Conservation (phyloP, 2,797 vertebrate genomes). For the Pseudochirops cupreus region DNA sequence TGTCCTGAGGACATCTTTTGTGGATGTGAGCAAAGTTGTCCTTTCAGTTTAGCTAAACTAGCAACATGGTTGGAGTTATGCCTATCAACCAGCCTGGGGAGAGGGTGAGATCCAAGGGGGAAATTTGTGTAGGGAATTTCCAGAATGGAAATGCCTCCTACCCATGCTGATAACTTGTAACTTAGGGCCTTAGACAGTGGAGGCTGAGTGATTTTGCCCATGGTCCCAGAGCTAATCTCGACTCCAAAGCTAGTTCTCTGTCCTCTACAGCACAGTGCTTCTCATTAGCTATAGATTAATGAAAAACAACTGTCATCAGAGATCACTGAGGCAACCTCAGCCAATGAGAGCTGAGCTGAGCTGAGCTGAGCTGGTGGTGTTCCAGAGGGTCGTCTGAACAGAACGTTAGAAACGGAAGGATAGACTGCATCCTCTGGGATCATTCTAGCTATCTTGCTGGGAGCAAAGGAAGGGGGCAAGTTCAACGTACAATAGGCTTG, state of each 20-base stretch:
- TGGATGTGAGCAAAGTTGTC: constrained; percentile 85
- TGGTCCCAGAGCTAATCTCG: not conserved
- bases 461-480: not conserved
- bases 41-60: not conserved
- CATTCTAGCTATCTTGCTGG: not conserved
- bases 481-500: not conserved
- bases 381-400: not conserved
- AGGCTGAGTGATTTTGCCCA: not conserved
- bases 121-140: constrained; percentile 9
- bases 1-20: constrained; percentile 87
- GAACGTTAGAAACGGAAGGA: not conserved
- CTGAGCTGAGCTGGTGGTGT: not conserved
- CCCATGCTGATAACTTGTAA: not conserved
- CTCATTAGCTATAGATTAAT: not conserved
- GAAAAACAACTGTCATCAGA: not conserved
- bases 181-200: not conserved
- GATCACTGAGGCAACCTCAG: not conserved
- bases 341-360: not conserved
- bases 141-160: not conserved
- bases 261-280: not conserved
- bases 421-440: not conserved
- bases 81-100: not conserved
- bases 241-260: not conserved
- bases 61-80: not conserved
- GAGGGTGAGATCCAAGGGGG: no score